Conservation (phyloP, 2,113 vertebrate genomes). For the Oncorhynchus kisutch region DNA sequence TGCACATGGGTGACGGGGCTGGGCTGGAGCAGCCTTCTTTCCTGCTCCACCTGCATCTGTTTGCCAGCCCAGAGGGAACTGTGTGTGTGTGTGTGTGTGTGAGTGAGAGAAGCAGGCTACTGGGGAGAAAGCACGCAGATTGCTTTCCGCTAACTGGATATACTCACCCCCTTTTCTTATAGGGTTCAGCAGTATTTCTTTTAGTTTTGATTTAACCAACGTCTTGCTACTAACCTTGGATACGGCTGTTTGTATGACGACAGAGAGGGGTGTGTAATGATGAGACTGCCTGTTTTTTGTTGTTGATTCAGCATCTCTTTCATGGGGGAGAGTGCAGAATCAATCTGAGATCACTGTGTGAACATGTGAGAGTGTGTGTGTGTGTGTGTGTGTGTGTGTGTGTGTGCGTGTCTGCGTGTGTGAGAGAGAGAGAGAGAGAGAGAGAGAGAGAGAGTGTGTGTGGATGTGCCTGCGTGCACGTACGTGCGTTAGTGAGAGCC, state of each 20-base stretch:
- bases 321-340: constrained; percentile 24
- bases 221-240: not conserved
- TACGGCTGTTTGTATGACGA: constrained; percentile 35
- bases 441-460: constrained; percentile 27
- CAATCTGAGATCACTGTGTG: constrained; percentile 24
- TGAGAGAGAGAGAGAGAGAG: not conserved
- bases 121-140: constrained; percentile 50
- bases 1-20: not conserved
- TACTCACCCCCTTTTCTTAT: constrained; percentile 33
- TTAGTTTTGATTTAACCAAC: constrained; percentile 64
- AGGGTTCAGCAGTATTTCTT: constrained; percentile 48
- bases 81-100: constrained; percentile 15
- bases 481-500: constrained; percentile 63
- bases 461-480: not conserved
- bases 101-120: constrained; percentile 6
- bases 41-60: not conserved
- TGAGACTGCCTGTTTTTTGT: constrained; percentile 17
- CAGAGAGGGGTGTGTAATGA: constrained; percentile 55
- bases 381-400: too few relatives aligned
- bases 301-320: constrained; percentile 42
- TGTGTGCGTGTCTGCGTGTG: not conserved
- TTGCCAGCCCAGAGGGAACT: not conserved
- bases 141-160: constrained; percentile 59
- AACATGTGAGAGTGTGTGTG: constrained; percentile 8
- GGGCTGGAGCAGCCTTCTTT: not conserved